Base-by-base conservation (phyloP, 2,888 invertebrate genomes). In the Theodoxus fluviatilis region DNA sequence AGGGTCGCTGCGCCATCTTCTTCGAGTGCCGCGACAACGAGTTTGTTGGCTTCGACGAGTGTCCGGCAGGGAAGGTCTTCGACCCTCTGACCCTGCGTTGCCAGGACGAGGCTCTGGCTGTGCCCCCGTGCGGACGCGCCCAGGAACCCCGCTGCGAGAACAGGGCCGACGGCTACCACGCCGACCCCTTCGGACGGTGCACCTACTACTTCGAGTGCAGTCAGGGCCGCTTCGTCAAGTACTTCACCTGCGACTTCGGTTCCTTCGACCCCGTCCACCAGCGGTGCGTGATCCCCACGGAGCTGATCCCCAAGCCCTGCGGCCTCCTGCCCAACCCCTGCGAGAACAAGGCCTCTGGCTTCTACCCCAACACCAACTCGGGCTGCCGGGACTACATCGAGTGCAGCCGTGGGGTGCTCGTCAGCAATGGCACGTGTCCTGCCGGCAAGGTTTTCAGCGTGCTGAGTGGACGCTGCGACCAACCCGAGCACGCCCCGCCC, bases 151-250 rank as follows among this genome's bases (percentile, higher is more conserved):
- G 65, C 37, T 78, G 78, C 49, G 40, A 67, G 0, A 67, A 72
- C 25, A 63, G 74, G 25, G 59, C 61, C 3, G 76, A 78, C 67
- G 78, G 78, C 37, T 72, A 73, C 49, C 72, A 76, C 65, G 76
- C 77, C 1, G 78, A 78, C 67, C 74, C 74, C 12, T 74, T 68
- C 68, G 77, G 78, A 18, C 72, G 78, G 28, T 78, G 78, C 55
- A 72, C 77, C 7, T 74, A 76, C 68, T 78, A 77, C 72, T 77
- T 77, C 67, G 74, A 76, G 63, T 78, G 78, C 49, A 70, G 70
- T 25, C 18, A 66, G 3, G 67, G 69, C 33, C 38, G 52, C 25
- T 78, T 76, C 70, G 66, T 75, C 64, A 65, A 67, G 3, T 76
- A 75, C 40, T 71, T 65, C 59, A 73, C 72, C 33, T 78, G 78